Conservation (phyloP, 2,888 invertebrate species). For the Unio pictorum region DNA sequence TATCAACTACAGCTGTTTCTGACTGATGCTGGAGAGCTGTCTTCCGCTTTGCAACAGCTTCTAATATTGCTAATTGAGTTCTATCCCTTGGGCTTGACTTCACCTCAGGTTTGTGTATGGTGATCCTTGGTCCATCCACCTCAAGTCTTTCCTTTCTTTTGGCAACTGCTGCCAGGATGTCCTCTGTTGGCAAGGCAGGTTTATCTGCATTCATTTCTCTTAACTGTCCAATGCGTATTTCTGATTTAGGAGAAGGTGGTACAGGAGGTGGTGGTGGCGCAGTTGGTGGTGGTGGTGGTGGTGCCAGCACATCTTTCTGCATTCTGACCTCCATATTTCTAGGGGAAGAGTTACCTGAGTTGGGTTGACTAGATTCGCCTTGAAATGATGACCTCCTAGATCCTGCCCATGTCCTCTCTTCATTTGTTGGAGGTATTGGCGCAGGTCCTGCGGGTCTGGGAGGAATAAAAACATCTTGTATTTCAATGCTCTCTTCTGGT, state of each 20-base stretch:
- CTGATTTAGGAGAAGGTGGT: constrained; percentile 18
- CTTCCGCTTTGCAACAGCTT: constrained; percentile 65
- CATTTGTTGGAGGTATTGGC: constrained; percentile 10
- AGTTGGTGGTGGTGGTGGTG: constrained; percentile 33
- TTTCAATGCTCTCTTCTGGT: constrained; percentile 2
- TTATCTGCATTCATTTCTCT: constrained; percentile 7
- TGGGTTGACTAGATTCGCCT: constrained; percentile 19
- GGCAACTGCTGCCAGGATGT: constrained; percentile 63
- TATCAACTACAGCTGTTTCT: constrained; percentile 55
- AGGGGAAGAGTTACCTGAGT: neutral
- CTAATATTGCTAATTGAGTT: constrained; percentile 63
- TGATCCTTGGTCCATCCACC: constrained; percentile 46
- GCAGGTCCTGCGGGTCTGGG: constrained; percentile 48
- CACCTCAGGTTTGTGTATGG: constrained; percentile 25
- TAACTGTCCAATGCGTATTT: constrained; percentile 16
- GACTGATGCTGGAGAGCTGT: constrained; percentile 50
- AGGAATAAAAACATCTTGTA: constrained; percentile 34
- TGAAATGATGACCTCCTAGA: constrained; percentile 7
- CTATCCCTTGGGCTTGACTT: constrained; percentile 20
- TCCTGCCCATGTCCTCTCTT: too few relatives aligned
- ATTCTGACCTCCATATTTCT: neutral
- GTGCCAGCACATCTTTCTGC: constrained; percentile 1
- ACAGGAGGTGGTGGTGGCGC: constrained; percentile 32
- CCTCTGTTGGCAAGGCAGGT: constrained; percentile 38
- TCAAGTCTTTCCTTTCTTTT: constrained; percentile 58